A percentile compares a stretch with the other conserved stretches of the same genome.
Evolutionary conservation across 2,797 vertebrate genomes (phyloP).

Genomic region (Xenops minutus): DNA sequence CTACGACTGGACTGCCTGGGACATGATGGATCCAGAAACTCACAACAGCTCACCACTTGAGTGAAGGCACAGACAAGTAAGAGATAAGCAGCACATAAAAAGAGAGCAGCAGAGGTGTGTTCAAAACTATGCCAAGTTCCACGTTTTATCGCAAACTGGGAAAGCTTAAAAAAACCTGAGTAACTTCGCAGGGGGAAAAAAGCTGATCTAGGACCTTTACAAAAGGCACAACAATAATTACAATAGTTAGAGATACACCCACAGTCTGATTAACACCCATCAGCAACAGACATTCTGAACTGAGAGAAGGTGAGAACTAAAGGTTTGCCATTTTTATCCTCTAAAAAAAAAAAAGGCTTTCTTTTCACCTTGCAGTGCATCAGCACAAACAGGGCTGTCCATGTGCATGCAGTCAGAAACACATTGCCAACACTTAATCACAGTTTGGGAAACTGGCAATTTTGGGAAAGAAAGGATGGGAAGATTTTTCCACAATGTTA

Average conservation of each 20-base stretch:
- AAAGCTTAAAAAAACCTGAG: background rate
- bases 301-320: background rate
- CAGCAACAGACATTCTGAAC: background rate
- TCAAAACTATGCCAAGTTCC: background rate
- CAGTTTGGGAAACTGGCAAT: background rate
- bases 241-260: background rate
- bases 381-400: background rate
- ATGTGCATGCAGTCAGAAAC: background rate
- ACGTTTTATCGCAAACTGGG: background rate
- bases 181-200: background rate
- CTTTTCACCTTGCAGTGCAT: background rate
- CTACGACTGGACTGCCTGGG: background rate
- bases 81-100: background rate
- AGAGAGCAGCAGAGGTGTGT: background rate
- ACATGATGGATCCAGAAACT: background rate
- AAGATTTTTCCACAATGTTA: background rate
- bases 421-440: background rate
- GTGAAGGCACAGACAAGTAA: background rate
- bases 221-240: background rate
- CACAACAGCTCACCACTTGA: background rate
- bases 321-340: background rate
- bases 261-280: background rate
- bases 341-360: background rate
- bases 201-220: background rate
- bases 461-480: background rate